Base-by-base conservation (phyloP, 2,888 invertebrate genomes). In the Epinotia ramella region DNA sequence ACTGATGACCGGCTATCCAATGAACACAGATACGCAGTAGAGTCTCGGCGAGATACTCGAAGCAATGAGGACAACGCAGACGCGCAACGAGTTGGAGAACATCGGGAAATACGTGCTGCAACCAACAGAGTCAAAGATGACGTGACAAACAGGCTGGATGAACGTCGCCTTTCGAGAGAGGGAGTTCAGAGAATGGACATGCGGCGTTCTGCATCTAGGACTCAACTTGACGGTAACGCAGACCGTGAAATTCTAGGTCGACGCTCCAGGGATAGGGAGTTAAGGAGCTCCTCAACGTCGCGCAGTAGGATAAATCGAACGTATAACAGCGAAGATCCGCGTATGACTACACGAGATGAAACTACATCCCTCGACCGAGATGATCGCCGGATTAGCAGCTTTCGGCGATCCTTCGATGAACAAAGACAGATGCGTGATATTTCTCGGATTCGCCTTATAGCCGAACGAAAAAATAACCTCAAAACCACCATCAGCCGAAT, bases 61-160 rank as follows among this genome's bases (percentile, higher is more conserved):
- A 62, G 63, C 59, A 75, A 67, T 60, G 56, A 68, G 73, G 67
- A 63, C 46, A 24, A 49, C 68, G 20, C 65, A 33, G 62, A 59
- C 65, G 5, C 40, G 56, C 70, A 69, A 46, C 64, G 68, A 59
- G 59, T 46, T 73, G 53, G 70, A 65, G 66, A 73, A 56, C 56
- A 16, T 66, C 66, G 74, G 28, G 78, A 79, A 57, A 65, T 49
- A 13, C 78, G 78, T 56, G 57, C 71, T 65, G 18, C 78, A 49
- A 67, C 69, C 63, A 70, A 77, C 67, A 69, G 77, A 73, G 67
- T 73, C 68, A 77, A 79, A 63, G 68, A 76, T 76, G 77, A 79
- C 76, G 77, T 78, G 80, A 70, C 73, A 9, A 64, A n/a, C 56
- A 46, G 9, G 40, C n/a, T 60, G 49, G n/a, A 62, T 49, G 69